These are phyloP conservation scores for Leptogaster cylindrica DNA, from an alignment of 2,888 invertebrate species.

Conservation along the genomic window DNA sequence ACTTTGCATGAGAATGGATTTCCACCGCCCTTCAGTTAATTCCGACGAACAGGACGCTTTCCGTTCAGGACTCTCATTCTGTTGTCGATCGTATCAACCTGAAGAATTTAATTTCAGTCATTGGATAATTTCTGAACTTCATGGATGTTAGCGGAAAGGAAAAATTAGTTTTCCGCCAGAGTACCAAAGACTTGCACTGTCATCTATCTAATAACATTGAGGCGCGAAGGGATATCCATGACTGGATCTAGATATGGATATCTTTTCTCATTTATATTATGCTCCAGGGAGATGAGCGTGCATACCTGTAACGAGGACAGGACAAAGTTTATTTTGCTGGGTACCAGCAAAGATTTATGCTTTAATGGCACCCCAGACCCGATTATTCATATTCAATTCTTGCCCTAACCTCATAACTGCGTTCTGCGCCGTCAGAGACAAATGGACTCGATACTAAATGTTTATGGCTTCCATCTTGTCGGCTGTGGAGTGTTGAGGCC, in stretches of 20 bases:
- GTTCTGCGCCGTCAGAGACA: no score
- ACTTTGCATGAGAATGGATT: slow-evolving; percentile 33
- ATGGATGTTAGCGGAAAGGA: slow-evolving; percentile 9
- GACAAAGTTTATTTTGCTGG: no score
- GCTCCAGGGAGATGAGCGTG: neutral
- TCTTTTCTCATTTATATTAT: no score
- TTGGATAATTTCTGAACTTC: slow-evolving; percentile 27
- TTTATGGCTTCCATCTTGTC: no score
- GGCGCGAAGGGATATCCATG: no score
- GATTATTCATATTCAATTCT: no score
- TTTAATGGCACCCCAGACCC: no score
- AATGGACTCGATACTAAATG: no score
- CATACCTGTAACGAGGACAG: neutral
- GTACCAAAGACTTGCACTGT: neutral
- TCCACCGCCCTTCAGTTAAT: slow-evolving; percentile 17
- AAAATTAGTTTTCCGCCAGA: slow-evolving; percentile 8
- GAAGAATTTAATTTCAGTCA: slow-evolving; percentile 27
- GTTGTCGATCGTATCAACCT: neutral
- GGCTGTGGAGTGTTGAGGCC: no score
- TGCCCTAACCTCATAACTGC: no score
- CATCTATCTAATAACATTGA: slow-evolving; percentile 15
- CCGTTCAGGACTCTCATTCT: neutral
- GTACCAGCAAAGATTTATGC: no score
- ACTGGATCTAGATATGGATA: no score
- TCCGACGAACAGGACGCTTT: neutral